Conservation (phyloP, 2,888 invertebrate genomes). For the Saturnia pavonia region DNA sequence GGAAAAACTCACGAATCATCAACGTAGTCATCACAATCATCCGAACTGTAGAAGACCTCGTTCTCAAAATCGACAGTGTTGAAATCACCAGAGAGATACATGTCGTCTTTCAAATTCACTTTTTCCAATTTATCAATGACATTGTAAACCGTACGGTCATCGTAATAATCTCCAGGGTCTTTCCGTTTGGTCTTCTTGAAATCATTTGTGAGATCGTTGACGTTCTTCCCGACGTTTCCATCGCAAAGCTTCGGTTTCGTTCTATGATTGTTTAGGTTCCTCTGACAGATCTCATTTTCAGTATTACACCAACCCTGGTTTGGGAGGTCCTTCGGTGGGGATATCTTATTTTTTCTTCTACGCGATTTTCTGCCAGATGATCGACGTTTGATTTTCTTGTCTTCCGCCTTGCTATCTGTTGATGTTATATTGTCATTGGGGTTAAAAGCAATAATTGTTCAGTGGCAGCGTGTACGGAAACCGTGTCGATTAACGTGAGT, state of each 20-base stretch:
- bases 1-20: slow-evolving; percentile 61
- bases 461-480: no score
- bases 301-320: slow-evolving; percentile 25
- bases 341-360: slow-evolving; percentile 64
- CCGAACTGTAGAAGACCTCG: slow-evolving; percentile 62
- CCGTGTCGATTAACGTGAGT: no score
- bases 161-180: slow-evolving; percentile 36
- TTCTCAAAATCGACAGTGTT: slow-evolving; percentile 60
- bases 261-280: slow-evolving; percentile 44
- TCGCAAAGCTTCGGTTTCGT: slow-evolving; percentile 45
- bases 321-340: slow-evolving; percentile 54
- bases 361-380: slow-evolving; percentile 63
- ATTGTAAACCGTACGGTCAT: slow-evolving; percentile 52
- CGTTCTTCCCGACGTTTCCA: slow-evolving; percentile 64
- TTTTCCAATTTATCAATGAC: slow-evolving; percentile 70
- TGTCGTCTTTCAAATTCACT: slow-evolving; percentile 65
- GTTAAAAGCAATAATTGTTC: no score
- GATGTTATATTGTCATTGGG: neutral
- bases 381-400: slow-evolving; percentile 60
- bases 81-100: slow-evolving; percentile 65
- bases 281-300: slow-evolving; percentile 24
- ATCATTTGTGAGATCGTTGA: slow-evolving; percentile 55
- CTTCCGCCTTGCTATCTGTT: slow-evolving; percentile 35
- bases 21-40: slow-evolving; percentile 60
- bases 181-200: slow-evolving; percentile 37